Evolutionary conservation across 2,888 invertebrate genomes (phyloP).

Genomic region (Poecilobothrus nobilitatus): DNA sequence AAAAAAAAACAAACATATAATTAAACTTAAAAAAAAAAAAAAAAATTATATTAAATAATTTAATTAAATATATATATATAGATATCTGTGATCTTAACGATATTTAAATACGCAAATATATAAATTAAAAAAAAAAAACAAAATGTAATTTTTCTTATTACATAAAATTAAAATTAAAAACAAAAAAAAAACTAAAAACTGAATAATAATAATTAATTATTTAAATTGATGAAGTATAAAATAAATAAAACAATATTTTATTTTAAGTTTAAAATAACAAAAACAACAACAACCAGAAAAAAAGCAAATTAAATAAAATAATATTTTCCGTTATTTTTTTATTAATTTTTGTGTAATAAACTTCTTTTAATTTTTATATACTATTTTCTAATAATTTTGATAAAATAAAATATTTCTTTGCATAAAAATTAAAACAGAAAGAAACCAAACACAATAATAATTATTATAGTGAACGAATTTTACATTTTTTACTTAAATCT

Average conservation of each 20-base stretch:
- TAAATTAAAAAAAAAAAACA: slow-evolving; percentile 21
- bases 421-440: no score
- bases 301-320: no score
- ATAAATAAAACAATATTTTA: slow-evolving; percentile 16
- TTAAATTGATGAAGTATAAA: slow-evolving; percentile 20
- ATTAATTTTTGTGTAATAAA: no score
- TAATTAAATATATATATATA: slow-evolving; percentile 27
- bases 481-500: no score
- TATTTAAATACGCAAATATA: slow-evolving; percentile 35
- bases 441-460: no score
- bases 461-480: no score
- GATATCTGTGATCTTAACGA: slow-evolving; percentile 46
- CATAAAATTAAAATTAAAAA: slow-evolving; percentile 17
- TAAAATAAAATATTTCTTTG: no score
- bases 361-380: no score
- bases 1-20: slow-evolving; percentile 21
- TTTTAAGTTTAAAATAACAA: slow-evolving; percentile 23
- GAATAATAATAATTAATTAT: slow-evolving; percentile 14
- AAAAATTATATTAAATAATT: slow-evolving; percentile 20
- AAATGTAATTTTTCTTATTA: slow-evolving; percentile 9
- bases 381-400: no score
- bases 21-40: slow-evolving; percentile 19
- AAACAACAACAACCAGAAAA: no score
- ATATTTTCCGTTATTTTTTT: no score
- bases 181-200: slow-evolving; percentile 14